These are phyloP conservation scores for Ptychobarbus kaznakovi DNA, from an alignment of 2,797 vertebrate genomes.

Conservation along the genomic window DNA sequence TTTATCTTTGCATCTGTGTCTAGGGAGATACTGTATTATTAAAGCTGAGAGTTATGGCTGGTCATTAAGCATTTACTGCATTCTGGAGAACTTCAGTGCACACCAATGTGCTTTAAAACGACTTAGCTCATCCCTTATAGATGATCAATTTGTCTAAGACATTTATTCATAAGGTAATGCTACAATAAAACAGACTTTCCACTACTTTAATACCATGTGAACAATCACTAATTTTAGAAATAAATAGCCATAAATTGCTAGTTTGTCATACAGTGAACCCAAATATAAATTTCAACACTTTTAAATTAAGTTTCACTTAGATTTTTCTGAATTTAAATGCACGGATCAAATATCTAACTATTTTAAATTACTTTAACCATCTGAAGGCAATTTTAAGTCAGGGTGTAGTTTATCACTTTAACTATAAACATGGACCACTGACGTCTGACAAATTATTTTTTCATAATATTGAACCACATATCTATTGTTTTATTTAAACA, in stretches of 20 bases:
- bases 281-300: not conserved
- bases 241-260: not conserved
- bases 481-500: not conserved
- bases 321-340: not conserved
- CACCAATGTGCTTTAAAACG: conserved; percentile 3
- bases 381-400: not conserved
- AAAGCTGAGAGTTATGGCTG: conserved; percentile 47
- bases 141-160: not conserved
- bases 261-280: not conserved
- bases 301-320: not conserved
- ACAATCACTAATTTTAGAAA: not conserved
- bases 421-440: not conserved
- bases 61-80: conserved; percentile 38
- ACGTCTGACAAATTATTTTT: too few species aligned
- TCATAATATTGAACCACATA: not conserved
- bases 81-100: conserved; percentile 18
- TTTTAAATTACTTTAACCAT: not conserved
- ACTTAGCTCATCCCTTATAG: not conserved
- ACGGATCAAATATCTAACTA: not conserved
- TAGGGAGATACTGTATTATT: conserved; percentile 48
- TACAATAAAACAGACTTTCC: not conserved
- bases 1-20: conserved; percentile 1
- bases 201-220: not conserved
- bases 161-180: not conserved
- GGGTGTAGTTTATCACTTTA: not conserved